Conservation (phyloP, 2,888 invertebrate species). For the Diaphora mendica region DNA sequence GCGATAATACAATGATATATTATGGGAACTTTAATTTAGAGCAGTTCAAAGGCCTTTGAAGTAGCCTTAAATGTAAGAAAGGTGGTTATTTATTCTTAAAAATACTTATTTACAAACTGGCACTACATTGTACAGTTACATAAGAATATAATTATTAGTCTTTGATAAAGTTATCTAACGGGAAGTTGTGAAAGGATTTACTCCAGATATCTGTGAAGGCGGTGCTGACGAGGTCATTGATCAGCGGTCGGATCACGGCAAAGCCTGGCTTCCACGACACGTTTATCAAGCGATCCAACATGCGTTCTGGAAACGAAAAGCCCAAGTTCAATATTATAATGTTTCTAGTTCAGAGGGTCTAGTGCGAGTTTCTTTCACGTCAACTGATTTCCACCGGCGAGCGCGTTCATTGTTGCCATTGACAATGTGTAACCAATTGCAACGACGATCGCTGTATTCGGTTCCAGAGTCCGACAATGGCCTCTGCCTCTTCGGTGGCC, state of each 20-base stretch:
- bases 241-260: constrained; percentile 90
- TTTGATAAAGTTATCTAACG: constrained; percentile 88
- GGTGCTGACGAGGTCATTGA: constrained; percentile 93
- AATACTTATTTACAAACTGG: constrained; percentile 42
- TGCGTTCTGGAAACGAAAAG: constrained; percentile 81
- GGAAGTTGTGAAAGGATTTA: constrained; percentile 91
- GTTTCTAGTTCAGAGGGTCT: no score
- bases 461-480: no score
- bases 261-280: constrained; percentile 93
- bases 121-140: constrained; percentile 28
- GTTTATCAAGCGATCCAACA: constrained; percentile 92
- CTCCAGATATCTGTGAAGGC: constrained; percentile 94
- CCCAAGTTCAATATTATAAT: background rate
- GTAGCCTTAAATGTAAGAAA: background rate
- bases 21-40: background rate
- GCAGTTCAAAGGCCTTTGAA: background rate
- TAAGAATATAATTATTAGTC: constrained; percentile 47
- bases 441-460: no score
- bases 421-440: no score
- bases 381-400: no score
- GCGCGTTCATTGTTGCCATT: no score
- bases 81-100: background rate
- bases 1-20: background rate
- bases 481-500: no score
- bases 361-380: no score